phyloP scores from a whole-genome alignment of 2,888 invertebrate genomes.

The Dasysyrphus tricinctus region DNA sequence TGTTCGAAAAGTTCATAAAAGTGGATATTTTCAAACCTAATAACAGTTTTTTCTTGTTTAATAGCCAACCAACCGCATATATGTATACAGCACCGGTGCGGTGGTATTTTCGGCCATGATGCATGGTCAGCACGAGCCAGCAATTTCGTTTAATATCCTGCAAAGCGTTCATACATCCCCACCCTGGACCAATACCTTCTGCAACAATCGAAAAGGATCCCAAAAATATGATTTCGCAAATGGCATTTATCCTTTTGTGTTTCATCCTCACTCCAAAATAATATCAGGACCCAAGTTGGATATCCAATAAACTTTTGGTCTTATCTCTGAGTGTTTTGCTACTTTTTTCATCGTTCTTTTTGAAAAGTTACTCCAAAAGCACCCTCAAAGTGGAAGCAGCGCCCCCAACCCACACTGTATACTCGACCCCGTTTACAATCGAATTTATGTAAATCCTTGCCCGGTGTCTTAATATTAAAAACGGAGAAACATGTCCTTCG shows the following conservation, averaged over 20 bases:
- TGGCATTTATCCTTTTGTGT: constrained; percentile 65
- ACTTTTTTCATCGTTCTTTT: constrained; percentile 22
- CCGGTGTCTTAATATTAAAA: constrained; percentile 75
- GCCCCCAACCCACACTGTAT: background rate
- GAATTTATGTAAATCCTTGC: constrained; percentile 75
- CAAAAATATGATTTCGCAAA: constrained; percentile 74
- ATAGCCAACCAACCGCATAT: constrained; percentile 13
- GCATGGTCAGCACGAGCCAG: constrained; percentile 74
- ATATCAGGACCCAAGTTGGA: constrained; percentile 31
- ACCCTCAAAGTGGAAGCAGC: background rate
- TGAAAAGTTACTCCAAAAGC: constrained; percentile 24
- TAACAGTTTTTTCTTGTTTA: constrained; percentile 55
- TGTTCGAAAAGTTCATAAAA: constrained; percentile 61
- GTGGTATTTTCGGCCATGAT: constrained; percentile 54
- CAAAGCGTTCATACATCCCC: constrained; percentile 68
- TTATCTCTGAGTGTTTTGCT: constrained; percentile 64
- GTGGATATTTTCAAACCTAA: constrained; percentile 49
- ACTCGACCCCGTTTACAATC: constrained; percentile 61
- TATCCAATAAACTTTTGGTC: constrained; percentile 74
- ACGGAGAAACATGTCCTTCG: constrained; percentile 76
- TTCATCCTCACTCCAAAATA: constrained; percentile 56
- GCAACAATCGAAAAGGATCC: constrained; percentile 67
- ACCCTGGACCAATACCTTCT: constrained; percentile 18
- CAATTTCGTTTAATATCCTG: constrained; percentile 74
- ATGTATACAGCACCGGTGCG: background rate